Evolutionary conservation across 1,140 invertebrate genomes (phyloP), one percentile per base, ranked within the genome.

Genomic region (Wasmannia auropunctata): DNA sequence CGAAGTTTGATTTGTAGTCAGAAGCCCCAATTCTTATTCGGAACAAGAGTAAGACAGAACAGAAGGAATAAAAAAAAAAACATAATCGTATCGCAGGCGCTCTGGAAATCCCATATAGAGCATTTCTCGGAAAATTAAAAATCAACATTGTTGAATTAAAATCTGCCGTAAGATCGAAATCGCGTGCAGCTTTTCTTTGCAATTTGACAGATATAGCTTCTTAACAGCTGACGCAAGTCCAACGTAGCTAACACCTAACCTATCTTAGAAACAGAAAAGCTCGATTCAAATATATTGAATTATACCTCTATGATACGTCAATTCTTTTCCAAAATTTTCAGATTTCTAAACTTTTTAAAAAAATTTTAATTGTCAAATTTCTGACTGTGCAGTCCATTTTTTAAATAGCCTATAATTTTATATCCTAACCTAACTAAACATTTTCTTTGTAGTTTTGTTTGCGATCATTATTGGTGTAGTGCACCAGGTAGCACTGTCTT

Each of bases 371-470:
- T n/a, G n/a, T n/a, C n/a, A n/a, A n/a, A n/a, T n/a, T n/a, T n/a
- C n/a, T n/a, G n/a, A n/a, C n/a, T n/a, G n/a, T n/a, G n/a, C n/a
- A n/a, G n/a, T n/a, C n/a, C n/a, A n/a, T n/a, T n/a, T n/a, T n/a
- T n/a, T n/a, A n/a, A 54, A 8, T 7, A 54, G 2, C 11, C 14
- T 14, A 10, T 43, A 40, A 16, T 54, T 40, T 67, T 43, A 22
- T 60, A 60, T n/a, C 14, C 14, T n/a, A n/a, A n/a, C n/a, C n/a
- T n/a, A n/a, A n/a, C n/a, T n/a, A n/a, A 58, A 43, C 16, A 8
- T 54, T 28, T 77, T 3, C 28, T 34, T 85, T 85, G 11, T 31
- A 88, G 87, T 22, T 51, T 67, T 88, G 31, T 54, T 28, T 88
- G 28, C 1, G 7, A 37, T 70, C 4, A 5, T 85, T n/a, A 11